phyloP scores from a whole-genome alignment of 2,113 vertebrate genomes.

The Tichodroma muraria region DNA sequence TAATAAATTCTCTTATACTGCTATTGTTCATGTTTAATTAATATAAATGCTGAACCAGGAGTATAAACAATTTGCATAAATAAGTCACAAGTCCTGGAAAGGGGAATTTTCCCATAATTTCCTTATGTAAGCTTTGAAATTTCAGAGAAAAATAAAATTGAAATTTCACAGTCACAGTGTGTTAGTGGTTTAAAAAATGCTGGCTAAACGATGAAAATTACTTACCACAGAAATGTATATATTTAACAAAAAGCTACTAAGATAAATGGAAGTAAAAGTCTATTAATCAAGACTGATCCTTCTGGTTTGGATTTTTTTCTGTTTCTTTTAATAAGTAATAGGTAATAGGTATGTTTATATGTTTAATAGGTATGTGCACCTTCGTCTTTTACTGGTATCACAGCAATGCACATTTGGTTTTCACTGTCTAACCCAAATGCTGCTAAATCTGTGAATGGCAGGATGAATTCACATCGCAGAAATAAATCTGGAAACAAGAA shows the following conservation, averaged over 20 bases:
- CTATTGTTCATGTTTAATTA: slow-evolving; percentile 58
- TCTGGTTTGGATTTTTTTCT: not conserved
- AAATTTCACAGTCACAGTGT: not conserved
- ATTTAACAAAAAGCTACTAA: not conserved
- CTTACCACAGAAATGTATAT: not conserved
- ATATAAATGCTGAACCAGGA: slow-evolving; percentile 23
- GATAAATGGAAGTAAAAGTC: not conserved
- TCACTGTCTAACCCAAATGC: not conserved
- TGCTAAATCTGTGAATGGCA: not conserved
- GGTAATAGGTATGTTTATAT: no score
- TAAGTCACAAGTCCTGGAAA: not conserved
- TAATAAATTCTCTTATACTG: slow-evolving; percentile 45
- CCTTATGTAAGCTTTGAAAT: not conserved
- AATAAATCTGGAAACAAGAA: not conserved
- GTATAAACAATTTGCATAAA: not conserved
- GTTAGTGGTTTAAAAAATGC: not conserved
- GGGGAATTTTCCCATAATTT: not conserved
- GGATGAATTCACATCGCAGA: not conserved
- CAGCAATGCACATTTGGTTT: not conserved
- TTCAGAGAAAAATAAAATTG: not conserved
- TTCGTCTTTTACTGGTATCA: not conserved
- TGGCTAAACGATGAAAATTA: not conserved
- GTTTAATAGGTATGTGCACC: not conserved
- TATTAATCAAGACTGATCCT: not conserved
- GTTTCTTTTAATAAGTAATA: not conserved